A percentile compares a stretch with the other conserved stretches of the same genome.
phyloP scores from a whole-genome alignment of 2,113 vertebrate species.

The Odocoileus virginianus region DNA sequence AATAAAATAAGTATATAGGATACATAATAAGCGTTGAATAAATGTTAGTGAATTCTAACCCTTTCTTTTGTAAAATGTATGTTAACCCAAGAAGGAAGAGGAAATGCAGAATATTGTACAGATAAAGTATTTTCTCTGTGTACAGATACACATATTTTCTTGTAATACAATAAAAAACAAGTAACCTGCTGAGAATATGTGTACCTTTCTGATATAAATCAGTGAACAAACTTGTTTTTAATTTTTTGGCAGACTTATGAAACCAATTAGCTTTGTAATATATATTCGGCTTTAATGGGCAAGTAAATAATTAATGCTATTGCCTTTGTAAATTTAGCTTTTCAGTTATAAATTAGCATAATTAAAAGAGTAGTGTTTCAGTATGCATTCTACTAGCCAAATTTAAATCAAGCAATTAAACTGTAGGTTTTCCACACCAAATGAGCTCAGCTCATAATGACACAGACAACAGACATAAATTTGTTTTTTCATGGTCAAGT shows the following conservation, averaged over 20 bases:
- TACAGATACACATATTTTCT: conserved; percentile 25
- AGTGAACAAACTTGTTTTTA: conserved; percentile 78
- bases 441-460: conserved; percentile 76
- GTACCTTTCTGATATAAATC: conserved; percentile 63
- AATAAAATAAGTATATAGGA: neutral
- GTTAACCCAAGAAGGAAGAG: neutral
- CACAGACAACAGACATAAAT: conserved; percentile 75
- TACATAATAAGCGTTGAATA: neutral
- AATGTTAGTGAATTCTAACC: neutral
- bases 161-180: conserved; percentile 50
- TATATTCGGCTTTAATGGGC: conserved; percentile 82
- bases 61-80: neutral
- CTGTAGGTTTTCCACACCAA: conserved; percentile 80
- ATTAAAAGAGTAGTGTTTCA: conserved; percentile 85
- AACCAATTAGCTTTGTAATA: conserved; percentile 81
- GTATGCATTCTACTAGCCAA: conserved; percentile 77
- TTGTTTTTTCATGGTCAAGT: conserved; percentile 74
- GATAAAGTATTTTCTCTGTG: conserved; percentile 33
- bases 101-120: neutral
- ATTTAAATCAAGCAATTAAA: conserved; percentile 87
- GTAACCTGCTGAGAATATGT: conserved; percentile 58
- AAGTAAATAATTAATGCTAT: conserved; percentile 88
- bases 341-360: conserved; percentile 86
- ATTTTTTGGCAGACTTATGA: conserved; percentile 78
- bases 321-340: conserved; percentile 86